Percentiles rank a stretch among this genome's conserved stretches.
These are phyloP conservation scores for Acutogordius australiensis DNA, from an alignment of 2,888 invertebrate species.

Conservation along the genomic window DNA sequence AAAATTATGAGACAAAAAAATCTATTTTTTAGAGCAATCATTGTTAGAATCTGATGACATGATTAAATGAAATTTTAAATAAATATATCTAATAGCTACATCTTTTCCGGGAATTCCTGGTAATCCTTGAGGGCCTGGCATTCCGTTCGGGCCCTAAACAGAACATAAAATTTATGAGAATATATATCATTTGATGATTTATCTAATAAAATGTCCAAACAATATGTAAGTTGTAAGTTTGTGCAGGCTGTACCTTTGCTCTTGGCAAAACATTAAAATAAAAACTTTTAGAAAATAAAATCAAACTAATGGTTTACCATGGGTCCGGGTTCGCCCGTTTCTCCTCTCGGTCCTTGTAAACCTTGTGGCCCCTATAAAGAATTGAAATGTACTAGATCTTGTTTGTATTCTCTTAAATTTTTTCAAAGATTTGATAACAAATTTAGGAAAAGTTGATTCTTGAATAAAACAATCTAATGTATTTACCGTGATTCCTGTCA, in stretches of 20 bases:
- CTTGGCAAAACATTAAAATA: no score
- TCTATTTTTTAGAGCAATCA: background rate
- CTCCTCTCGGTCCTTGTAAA: slow-evolving; percentile 1
- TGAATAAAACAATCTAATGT: background rate
- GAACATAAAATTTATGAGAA: no score
- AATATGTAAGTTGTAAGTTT: no score
- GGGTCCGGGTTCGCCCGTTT: slow-evolving; percentile 2
- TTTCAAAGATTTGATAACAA: background rate
- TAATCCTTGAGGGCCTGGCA: slow-evolving; percentile 3
- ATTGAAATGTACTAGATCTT: no score
- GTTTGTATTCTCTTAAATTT: no score
- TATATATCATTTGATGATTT: no score
- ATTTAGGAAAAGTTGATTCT: background rate
- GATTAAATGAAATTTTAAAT: no score
- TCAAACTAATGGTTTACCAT: background rate
- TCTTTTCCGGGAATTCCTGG: slow-evolving; percentile 5
- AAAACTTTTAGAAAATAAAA: background rate
- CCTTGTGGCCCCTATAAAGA: background rate
- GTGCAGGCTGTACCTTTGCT: no score
- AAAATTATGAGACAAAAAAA: background rate
- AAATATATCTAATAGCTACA: background rate
- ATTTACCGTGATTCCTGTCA: background rate
- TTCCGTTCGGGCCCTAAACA: background rate
- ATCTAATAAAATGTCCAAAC: no score
- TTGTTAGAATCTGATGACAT: no score